Base-by-base conservation (phyloP, 2,888 invertebrate species). In the Metopia argyrocephala region DNA sequence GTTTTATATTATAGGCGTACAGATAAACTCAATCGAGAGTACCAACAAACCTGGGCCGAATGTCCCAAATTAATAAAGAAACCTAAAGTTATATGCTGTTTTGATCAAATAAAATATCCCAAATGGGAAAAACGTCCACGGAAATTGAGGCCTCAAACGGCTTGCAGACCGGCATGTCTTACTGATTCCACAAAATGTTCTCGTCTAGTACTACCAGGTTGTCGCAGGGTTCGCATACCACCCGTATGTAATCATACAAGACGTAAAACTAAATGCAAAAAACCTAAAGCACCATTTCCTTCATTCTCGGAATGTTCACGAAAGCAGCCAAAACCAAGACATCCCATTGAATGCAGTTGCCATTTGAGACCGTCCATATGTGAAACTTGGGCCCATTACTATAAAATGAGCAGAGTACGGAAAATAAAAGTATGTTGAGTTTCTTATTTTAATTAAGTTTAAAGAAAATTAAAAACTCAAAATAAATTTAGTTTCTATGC, bases 31-130 rank as follows among this genome's bases (percentile, higher is more conserved):
- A 87, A 85, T 18, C 85, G 87, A 0, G 79, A 82, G 28, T 89
- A 89, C 62, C 85, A 85, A 82, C 89, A 87, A 28, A 89, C 89
- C 1, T 90, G 89, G 89, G 84, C 85, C 1, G 83, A 86, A 23
- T 89, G 89, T 57, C 87, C 90, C 0, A 84, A 86, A 0, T 28
- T 79, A 6, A 2, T 74, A 12, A 83, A 84, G 0, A 86, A 85
- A 18, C 83, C 84, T 21, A 84, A 84, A 31, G 84, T 85, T 31
- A 64, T 87, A 5, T 89, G 90, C 69, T 85, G 85, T 28, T 83
- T 71, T 12, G 84, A 82, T 2, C 76, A 83, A 2, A 18, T 82
- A 0, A 68, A 74, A 5, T 31, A 23, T n/a, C 85, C 86, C 0
- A 83, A 85, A 1, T 3, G 75, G 2, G 82, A 38, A 15, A 73